Evolutionary conservation across 1,140 invertebrate species (phyloP).

Genomic region (Eurosta solidaginis): DNA sequence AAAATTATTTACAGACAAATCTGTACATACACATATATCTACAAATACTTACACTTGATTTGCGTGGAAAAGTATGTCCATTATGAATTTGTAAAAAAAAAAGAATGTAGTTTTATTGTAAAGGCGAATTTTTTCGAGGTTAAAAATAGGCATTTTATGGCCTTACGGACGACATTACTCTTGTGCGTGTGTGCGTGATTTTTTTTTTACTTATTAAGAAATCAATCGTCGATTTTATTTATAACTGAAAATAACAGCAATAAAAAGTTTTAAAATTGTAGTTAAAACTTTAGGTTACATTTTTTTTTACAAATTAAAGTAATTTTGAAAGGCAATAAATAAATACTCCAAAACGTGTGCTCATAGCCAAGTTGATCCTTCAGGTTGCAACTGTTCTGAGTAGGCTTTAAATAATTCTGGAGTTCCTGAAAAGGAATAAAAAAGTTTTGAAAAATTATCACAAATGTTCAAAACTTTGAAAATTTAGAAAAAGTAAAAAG

Average conservation of each 20-base stretch:
- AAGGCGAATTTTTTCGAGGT: constrained; percentile 8
- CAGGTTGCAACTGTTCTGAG: too few relatives aligned
- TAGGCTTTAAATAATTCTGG: too few relatives aligned
- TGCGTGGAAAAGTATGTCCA: not conserved
- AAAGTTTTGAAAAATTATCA: too few relatives aligned
- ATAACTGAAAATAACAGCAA: not conserved
- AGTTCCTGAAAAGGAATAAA: too few relatives aligned
- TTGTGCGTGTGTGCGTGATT: not conserved
- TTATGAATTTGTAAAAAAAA: not conserved
- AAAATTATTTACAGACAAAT: constrained; percentile 18
- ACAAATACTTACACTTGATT: not conserved
- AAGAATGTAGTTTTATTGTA: constrained; percentile 13
- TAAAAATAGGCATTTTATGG: constrained; percentile 2
- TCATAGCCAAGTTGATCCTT: too few relatives aligned
- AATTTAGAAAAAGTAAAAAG: too few relatives aligned
- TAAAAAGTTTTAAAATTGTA: not conserved
- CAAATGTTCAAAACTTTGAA: too few relatives aligned
- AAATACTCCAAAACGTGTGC: too few relatives aligned
- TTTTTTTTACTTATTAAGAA: not conserved
- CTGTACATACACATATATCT: not conserved
- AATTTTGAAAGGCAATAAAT: too few relatives aligned
- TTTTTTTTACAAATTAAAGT: too few relatives aligned
- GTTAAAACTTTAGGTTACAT: too few relatives aligned
- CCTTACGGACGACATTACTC: not conserved
- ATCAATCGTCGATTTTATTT: not conserved